Conservation (phyloP, 2,113 vertebrate genomes). For the Micronycteris hirsuta region DNA sequence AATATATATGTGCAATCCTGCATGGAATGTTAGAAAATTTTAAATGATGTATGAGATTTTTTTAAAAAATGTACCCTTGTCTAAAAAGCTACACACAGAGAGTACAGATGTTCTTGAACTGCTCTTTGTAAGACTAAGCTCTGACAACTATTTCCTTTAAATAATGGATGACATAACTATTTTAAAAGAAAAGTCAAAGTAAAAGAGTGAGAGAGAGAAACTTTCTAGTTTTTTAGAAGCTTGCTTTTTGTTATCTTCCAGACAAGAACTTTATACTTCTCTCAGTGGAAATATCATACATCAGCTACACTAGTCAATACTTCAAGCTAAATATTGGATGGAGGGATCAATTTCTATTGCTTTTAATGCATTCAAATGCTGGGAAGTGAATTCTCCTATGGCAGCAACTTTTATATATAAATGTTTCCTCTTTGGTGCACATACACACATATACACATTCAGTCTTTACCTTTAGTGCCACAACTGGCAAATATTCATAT, state of each 20-base stretch:
- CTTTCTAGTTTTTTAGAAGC: not conserved
- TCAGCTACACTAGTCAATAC: not conserved
- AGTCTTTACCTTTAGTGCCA: not conserved
- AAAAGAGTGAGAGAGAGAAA: not conserved
- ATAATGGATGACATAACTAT: conserved; percentile 31
- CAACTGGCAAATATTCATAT: not conserved
- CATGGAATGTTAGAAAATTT: conserved; percentile 1
- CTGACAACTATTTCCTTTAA: conserved; percentile 33
- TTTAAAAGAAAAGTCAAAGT: not conserved
- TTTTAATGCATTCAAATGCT: not conserved
- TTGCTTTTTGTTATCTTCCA: conserved; percentile 14
- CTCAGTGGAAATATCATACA: not conserved
- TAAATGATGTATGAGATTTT: conserved; percentile 39
- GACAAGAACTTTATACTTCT: not conserved
- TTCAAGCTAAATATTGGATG: not conserved
- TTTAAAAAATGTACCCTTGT: not conserved
- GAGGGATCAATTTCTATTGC: not conserved
- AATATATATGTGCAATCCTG: not conserved
- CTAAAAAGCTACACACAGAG: not conserved
- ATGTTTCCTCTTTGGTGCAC: not conserved
- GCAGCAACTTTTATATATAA: not conserved
- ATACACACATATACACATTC: fast-evolving
- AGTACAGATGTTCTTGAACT: not conserved
- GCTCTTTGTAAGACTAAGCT: conserved; percentile 21
- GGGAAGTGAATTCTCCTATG: not conserved